These are phyloP conservation scores for Smittia sp. DNA, from an alignment of 2,888 invertebrate species.

Conservation along the genomic window DNA sequence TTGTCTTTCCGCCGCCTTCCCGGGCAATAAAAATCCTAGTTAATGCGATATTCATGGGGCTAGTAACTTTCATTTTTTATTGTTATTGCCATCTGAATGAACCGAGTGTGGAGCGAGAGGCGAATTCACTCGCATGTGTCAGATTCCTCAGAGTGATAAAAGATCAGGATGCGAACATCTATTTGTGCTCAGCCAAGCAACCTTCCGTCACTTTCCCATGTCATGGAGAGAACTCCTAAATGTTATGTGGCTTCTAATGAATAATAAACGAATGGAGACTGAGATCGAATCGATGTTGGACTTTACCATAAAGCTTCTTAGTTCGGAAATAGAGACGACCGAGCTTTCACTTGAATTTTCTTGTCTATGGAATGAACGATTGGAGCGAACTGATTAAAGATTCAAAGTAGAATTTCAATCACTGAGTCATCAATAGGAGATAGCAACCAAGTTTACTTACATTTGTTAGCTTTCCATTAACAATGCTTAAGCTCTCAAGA, in stretches of 20 bases:
- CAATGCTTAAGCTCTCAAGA: constrained; percentile 74
- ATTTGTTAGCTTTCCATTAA: constrained; percentile 64
- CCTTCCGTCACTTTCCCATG: background rate
- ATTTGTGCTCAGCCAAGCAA: background rate
- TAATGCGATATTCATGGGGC: constrained; percentile 38
- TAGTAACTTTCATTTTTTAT: constrained; percentile 36
- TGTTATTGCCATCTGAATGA: constrained; percentile 38
- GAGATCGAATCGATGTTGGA: background rate
- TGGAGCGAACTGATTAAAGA: too few relatives aligned
- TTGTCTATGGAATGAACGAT: too few relatives aligned
- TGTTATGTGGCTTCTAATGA: background rate
- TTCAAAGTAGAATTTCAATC: too few relatives aligned
- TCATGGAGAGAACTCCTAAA: background rate
- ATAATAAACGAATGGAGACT: background rate
- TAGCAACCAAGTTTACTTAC: constrained; percentile 49
- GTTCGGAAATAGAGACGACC: too few relatives aligned
- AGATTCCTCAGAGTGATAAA: constrained; percentile 22
- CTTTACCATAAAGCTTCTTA: too few relatives aligned
- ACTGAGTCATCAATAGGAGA: background rate
- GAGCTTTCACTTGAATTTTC: too few relatives aligned
- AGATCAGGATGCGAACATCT: background rate
- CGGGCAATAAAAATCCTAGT: constrained; percentile 34
- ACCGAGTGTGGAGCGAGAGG: background rate
- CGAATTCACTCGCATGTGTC: background rate
- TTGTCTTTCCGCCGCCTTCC: constrained; percentile 4